Conservation (phyloP, 2,888 invertebrate species). For the Protodeltote pygarga region DNA sequence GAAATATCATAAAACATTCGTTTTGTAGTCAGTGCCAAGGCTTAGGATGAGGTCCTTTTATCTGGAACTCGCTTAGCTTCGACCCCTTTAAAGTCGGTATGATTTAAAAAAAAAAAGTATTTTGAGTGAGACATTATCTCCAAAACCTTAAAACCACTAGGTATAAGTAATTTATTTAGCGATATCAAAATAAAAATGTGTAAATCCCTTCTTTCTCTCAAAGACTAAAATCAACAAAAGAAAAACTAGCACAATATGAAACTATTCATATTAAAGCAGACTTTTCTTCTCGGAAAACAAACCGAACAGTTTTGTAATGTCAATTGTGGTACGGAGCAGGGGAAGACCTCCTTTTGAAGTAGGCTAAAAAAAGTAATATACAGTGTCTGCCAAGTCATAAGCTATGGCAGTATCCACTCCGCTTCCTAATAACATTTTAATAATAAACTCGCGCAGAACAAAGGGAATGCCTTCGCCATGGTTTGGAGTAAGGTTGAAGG, state of each 20-base stretch:
- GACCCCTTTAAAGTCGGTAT: too few species aligned
- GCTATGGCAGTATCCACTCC: slow-evolving; percentile 57
- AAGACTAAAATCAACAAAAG: slow-evolving; percentile 10
- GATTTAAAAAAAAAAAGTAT: too few species aligned
- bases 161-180: too few species aligned
- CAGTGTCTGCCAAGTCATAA: slow-evolving; percentile 56
- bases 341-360: slow-evolving; percentile 42
- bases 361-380: slow-evolving; percentile 52
- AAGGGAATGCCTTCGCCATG: slow-evolving; percentile 50
- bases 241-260: slow-evolving; percentile 21
- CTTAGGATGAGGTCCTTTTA: too few species aligned
- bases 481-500: slow-evolving; percentile 37
- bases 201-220: too few species aligned
- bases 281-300: slow-evolving; percentile 27
- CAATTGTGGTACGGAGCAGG: slow-evolving; percentile 32
- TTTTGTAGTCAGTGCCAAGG: too few species aligned
- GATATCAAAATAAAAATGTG: too few species aligned
- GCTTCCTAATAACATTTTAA: slow-evolving; percentile 78
- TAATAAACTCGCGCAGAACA: slow-evolving; percentile 71
- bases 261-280: slow-evolving; percentile 29
- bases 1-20: too few species aligned
- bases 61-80: too few species aligned
- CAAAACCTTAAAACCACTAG: too few species aligned
- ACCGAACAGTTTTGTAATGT: slow-evolving; percentile 42
- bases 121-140: too few species aligned